A percentile compares a stretch with the other conserved stretches of the same genome.
Conservation (phyloP, 2,113 vertebrate genomes). For the Mastomys natalensis region DNA sequence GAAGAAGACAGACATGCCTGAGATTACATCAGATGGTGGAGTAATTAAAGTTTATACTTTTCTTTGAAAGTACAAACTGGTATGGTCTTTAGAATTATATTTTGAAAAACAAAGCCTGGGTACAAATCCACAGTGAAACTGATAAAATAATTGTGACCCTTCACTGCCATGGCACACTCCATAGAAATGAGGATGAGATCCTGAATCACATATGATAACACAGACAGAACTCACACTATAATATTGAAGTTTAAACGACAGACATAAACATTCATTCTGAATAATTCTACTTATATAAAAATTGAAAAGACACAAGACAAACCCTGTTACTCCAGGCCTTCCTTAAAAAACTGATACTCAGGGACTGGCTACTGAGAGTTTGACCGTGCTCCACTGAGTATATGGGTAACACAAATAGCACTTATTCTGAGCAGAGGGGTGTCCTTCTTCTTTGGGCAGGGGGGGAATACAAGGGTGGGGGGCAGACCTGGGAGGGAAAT, state of each 20-base stretch:
- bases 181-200: not conserved
- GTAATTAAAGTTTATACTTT: not conserved
- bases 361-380: not conserved
- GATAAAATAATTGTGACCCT: not conserved
- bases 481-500: not conserved
- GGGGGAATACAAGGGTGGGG: not conserved
- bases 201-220: not conserved
- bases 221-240: not conserved
- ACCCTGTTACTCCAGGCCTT: not conserved
- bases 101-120: not conserved
- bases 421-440: not conserved
- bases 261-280: not conserved
- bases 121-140: not conserved
- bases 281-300: slow-evolving; percentile 7
- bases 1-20: not conserved
- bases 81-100: not conserved
- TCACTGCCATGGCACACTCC: not conserved
- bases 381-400: not conserved
- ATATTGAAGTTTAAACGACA: not conserved
- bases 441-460: not conserved
- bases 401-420: not conserved
- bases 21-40: not conserved
- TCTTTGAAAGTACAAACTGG: not conserved
- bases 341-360: not conserved
- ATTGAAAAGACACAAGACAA: not conserved